Conservation (phyloP, 2,888 invertebrate genomes). For the Holacanthella duospinosa region DNA sequence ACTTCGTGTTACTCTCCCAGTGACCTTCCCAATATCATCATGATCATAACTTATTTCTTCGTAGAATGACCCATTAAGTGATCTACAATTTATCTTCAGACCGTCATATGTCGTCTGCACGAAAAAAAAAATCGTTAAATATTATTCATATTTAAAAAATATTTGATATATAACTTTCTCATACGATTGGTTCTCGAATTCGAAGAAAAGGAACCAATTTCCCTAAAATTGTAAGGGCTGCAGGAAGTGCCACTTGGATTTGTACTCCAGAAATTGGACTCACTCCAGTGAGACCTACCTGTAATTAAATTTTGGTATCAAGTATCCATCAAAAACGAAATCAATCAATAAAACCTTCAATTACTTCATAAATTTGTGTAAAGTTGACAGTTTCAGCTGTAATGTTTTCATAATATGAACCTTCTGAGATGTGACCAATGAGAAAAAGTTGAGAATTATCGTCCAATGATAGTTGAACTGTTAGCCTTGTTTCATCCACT, state of each 20-base stretch:
- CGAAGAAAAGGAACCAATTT: conserved; percentile 11
- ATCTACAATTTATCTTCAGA: neutral
- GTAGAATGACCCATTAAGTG: neutral
- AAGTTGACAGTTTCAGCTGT: conserved; percentile 13
- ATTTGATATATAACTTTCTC: neutral
- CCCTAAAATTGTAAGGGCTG: conserved; percentile 2
- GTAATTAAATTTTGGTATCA: neutral
- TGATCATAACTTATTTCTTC: neutral
- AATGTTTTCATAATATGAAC: conserved; percentile 8
- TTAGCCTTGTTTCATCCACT: neutral
- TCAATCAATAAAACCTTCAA: neutral
- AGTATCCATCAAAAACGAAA: neutral
- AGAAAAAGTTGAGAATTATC: neutral
- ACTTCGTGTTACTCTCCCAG: neutral
- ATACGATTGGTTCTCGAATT: conserved; percentile 9
- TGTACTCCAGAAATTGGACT: conserved; percentile 14
- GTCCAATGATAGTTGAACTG: neutral
- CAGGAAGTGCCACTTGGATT: conserved; percentile 18
- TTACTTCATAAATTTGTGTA: conserved; percentile 15
- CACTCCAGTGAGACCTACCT: conserved; percentile 20
- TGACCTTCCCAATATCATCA: neutral
- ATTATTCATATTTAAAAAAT: neutral
- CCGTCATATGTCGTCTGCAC: conserved; percentile 6
- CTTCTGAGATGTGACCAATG: neutral
- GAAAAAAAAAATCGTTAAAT: neutral